These are phyloP conservation scores for Sminthurinus signatus DNA, from an alignment of 1,140 invertebrate species.

Conservation along the genomic window DNA sequence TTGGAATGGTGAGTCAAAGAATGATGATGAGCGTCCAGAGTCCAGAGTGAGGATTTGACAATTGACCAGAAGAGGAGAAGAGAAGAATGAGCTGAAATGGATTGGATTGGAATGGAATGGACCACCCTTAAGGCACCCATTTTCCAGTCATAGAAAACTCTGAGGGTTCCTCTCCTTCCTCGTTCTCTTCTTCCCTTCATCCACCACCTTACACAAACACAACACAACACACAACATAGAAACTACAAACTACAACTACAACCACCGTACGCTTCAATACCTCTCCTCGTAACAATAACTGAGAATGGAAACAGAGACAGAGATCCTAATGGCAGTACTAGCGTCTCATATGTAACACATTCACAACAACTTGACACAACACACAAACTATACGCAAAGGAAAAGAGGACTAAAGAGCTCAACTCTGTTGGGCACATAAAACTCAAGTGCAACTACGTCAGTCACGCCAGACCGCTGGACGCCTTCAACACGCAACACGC, in stretches of 20 bases:
- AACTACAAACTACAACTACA: too few species aligned
- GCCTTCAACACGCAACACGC: conserved; percentile 15
- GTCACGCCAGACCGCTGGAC: conserved; percentile 33
- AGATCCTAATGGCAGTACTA: too few species aligned
- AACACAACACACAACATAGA: too few species aligned
- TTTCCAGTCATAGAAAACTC: conserved; percentile 29
- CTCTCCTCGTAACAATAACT: too few species aligned
- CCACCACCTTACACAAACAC: neutral
- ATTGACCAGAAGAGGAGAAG: too few species aligned
- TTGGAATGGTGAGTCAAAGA: too few species aligned
- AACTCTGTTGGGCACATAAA: too few species aligned
- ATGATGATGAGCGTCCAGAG: too few species aligned
- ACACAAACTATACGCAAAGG: neutral
- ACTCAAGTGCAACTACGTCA: neutral
- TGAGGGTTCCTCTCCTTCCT: conserved; percentile 20
- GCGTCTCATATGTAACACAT: neutral
- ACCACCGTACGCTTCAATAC: too few species aligned
- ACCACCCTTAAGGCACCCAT: conserved; percentile 40
- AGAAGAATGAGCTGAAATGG: too few species aligned
- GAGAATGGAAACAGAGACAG: too few species aligned
- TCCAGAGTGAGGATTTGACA: too few species aligned
- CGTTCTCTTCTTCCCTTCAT: neutral
- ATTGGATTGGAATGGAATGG: conserved; percentile 5
- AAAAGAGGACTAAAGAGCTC: neutral
- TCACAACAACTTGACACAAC: neutral